These are phyloP conservation scores for Drosophila tripunctata DNA, from an alignment of 2,888 invertebrate species.

Conservation along the genomic window DNA sequence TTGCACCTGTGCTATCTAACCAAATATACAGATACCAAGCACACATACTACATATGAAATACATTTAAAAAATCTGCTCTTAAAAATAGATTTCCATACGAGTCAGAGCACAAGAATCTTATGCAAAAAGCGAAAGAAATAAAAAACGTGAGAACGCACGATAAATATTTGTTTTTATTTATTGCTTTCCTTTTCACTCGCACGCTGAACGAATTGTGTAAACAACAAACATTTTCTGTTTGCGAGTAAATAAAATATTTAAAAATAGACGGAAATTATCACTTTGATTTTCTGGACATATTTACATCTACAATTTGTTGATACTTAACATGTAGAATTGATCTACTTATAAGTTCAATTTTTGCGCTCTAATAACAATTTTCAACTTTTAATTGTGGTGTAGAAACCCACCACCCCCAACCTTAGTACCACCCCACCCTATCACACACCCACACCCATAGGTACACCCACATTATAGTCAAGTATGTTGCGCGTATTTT, in stretches of 20 bases:
- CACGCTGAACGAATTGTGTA: conserved; percentile 34
- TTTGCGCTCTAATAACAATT: conserved; percentile 63
- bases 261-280: background rate
- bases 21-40: conserved; percentile 32
- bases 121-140: conserved; percentile 74
- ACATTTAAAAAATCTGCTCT: conserved; percentile 7
- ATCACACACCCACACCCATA: conserved; percentile 32
- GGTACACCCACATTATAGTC: conserved; percentile 56
- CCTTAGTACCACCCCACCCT: conserved; percentile 18
- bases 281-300: conserved; percentile 1
- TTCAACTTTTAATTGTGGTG: conserved; percentile 51
- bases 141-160: conserved; percentile 72
- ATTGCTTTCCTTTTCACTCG: conserved; percentile 29
- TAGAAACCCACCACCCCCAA: conserved; percentile 20
- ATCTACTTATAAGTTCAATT: conserved; percentile 33
- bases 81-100: conserved; percentile 70
- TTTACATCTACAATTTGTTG: conserved; percentile 20
- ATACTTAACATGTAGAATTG: conserved; percentile 17
- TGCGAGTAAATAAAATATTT: conserved; percentile 20
- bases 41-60: conserved; percentile 30
- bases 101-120: conserved; percentile 68
- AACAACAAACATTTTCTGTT: conserved; percentile 63
- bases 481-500: conserved; percentile 45
- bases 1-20: conserved; percentile 58
- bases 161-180: conserved; percentile 44